Percentiles rank a stretch among this genome's conserved stretches.
Evolutionary conservation across 2,113 vertebrate genomes (phyloP).

Genomic region (Plectropomus leopardus): DNA sequence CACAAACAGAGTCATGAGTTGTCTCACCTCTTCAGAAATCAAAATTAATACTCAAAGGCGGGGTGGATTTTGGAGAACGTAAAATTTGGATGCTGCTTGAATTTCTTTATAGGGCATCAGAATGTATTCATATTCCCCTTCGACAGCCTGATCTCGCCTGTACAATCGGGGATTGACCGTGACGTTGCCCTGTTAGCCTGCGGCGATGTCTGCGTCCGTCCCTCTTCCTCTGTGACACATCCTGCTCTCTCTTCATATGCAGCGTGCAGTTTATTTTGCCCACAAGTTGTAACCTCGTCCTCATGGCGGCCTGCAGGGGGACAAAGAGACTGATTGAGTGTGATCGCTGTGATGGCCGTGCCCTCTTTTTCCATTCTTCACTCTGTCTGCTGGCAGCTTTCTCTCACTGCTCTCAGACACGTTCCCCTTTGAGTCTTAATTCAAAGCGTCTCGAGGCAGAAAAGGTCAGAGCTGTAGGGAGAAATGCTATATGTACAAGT

Average conservation of each 20-base stretch:
- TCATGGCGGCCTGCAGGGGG: constrained; percentile 5
- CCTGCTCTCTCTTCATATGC: constrained; percentile 1
- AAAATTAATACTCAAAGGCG: no score
- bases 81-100: background rate
- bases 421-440: constrained; percentile 44
- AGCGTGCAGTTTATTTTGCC: constrained; percentile 33
- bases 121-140: no score
- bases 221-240: background rate
- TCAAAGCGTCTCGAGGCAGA: constrained; percentile 48
- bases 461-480: constrained; percentile 52
- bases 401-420: constrained; percentile 36
- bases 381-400: constrained; percentile 28
- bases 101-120: background rate
- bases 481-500: background rate
- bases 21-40: no score
- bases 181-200: constrained; percentile 11
- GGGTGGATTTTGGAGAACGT: no score
- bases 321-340: constrained; percentile 51
- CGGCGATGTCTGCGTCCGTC: background rate
- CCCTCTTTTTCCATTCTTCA: constrained; percentile 39
- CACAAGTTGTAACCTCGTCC: constrained; percentile 35
- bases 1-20: no score
- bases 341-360: constrained; percentile 13
- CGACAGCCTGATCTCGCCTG: background rate
- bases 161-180: background rate